Evolutionary conservation across 2,888 invertebrate genomes (phyloP).

Genomic region (Heliconius ethilla): DNA sequence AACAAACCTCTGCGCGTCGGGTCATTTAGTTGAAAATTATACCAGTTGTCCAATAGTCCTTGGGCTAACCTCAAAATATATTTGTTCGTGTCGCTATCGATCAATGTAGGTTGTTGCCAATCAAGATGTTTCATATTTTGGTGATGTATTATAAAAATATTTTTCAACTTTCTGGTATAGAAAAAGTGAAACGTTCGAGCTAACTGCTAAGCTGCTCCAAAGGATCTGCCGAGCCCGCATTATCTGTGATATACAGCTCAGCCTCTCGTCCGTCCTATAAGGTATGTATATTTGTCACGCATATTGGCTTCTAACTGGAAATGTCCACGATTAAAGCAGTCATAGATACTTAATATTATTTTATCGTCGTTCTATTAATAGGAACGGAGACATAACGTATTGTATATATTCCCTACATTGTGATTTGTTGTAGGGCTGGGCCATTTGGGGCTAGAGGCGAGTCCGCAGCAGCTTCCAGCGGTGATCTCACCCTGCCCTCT

Average conservation of each 20-base stretch:
- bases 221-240: constrained; percentile 81
- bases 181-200: constrained; percentile 77
- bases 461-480: constrained; percentile 80
- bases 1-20: constrained; percentile 42
- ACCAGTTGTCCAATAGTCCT: constrained; percentile 47
- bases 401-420: constrained; percentile 6
- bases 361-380: constrained; percentile 31
- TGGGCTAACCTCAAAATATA: constrained; percentile 70
- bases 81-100: constrained; percentile 46
- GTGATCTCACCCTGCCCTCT: constrained; percentile 81
- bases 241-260: constrained; percentile 83
- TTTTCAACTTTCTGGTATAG: constrained; percentile 46
- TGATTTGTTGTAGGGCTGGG: constrained; percentile 80
- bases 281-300: constrained; percentile 55
- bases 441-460: constrained; percentile 85
- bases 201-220: constrained; percentile 77
- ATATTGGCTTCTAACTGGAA: constrained; percentile 42
- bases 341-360: constrained; percentile 17
- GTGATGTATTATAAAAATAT: constrained; percentile 36
- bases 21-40: constrained; percentile 43
- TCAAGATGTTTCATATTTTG: constrained; percentile 19
- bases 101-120: constrained; percentile 34
- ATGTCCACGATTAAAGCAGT: constrained; percentile 28
- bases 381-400: constrained; percentile 11
- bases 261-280: constrained; percentile 83